These are phyloP conservation scores for Lasius fuliginosus DNA, from an alignment of 2,888 invertebrate genomes.

Conservation along the genomic window DNA sequence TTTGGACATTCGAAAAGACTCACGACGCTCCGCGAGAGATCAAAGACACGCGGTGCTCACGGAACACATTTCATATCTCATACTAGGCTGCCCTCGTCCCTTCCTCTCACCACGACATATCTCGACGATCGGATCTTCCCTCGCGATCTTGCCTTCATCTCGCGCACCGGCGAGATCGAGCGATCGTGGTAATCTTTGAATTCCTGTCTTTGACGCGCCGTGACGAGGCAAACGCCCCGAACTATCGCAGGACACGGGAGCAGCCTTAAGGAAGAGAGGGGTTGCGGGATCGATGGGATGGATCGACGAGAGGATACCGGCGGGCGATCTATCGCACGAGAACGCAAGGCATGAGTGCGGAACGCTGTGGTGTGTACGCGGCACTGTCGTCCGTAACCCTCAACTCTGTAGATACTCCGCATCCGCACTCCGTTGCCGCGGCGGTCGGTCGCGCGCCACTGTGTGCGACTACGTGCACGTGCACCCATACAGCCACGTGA, in stretches of 20 bases:
- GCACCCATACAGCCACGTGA: conserved; percentile 55
- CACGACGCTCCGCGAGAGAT: conserved; percentile 21
- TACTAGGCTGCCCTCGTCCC: background rate
- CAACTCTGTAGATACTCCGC: conserved; percentile 77
- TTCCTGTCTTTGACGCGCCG: conserved; percentile 37
- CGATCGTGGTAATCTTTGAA: conserved; percentile 19
- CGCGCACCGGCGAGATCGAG: conserved; percentile 25
- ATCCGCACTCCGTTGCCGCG: conserved; percentile 76
- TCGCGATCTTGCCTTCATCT: conserved; percentile 24
- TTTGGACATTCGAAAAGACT: background rate
- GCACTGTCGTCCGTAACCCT: conserved; percentile 82
- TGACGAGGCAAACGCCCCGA: background rate
- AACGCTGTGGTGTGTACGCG: conserved; percentile 82
- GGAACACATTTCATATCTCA: conserved; percentile 27
- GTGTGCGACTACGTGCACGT: conserved; percentile 64
- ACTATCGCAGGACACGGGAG: conserved; percentile 22
- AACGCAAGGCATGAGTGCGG: conserved; percentile 78
- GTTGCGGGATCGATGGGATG: conserved; percentile 18
- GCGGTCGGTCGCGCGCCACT: conserved; percentile 62
- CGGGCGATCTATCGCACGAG: conserved; percentile 73
- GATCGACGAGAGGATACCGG: conserved; percentile 56
- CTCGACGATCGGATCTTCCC: conserved; percentile 30
- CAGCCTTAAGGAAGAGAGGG: background rate
- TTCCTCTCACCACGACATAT: background rate
- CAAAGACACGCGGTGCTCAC: conserved; percentile 48